These are phyloP conservation scores for Pseudochromis fuscus DNA, from an alignment of 2,797 vertebrate genomes.

Conservation along the genomic window DNA sequence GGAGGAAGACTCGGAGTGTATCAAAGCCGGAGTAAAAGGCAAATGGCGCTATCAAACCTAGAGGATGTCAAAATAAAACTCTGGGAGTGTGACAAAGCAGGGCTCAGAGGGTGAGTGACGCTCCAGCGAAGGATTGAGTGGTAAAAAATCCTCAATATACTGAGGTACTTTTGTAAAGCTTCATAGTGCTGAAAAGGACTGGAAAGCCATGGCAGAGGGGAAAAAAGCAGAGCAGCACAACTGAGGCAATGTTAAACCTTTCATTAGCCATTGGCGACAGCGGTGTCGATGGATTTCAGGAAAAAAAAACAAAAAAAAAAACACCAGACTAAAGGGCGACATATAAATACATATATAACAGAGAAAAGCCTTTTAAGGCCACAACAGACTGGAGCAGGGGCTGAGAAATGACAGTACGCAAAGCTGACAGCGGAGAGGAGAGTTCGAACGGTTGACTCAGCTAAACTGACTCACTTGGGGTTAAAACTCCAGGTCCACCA, in stretches of 20 bases:
- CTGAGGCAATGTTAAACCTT: constrained; percentile 42
- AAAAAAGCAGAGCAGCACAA: constrained; percentile 18
- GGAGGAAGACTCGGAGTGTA: constrained; percentile 41
- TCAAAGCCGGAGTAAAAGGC: constrained; percentile 60
- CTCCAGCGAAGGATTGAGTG: constrained; percentile 44
- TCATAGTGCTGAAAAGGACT: constrained; percentile 26
- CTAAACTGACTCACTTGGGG: constrained; percentile 79
- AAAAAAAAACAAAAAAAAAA: no score
- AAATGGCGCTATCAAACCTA: constrained; percentile 59
- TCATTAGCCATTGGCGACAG: constrained; percentile 37
- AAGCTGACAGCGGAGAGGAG: constrained; percentile 51
- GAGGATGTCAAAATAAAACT: constrained; percentile 70
- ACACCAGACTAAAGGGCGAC: constrained; percentile 26
- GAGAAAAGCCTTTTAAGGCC: constrained; percentile 48
- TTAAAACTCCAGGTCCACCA: constrained; percentile 81
- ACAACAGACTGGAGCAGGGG: constrained; percentile 60
- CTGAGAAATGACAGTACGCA: constrained; percentile 41
- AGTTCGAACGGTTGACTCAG: constrained; percentile 31
- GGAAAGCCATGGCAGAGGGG: constrained; percentile 19
- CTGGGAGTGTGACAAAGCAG: constrained; percentile 53
- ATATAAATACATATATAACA: constrained; percentile 67
- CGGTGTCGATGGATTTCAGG: constrained; percentile 14
- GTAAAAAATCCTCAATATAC: constrained; percentile 32
- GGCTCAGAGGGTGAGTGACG: constrained; percentile 49
- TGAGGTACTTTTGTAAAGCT: constrained; percentile 45